Conservation (phyloP, 2,113 vertebrate species). For the Tursiops truncatus region DNA sequence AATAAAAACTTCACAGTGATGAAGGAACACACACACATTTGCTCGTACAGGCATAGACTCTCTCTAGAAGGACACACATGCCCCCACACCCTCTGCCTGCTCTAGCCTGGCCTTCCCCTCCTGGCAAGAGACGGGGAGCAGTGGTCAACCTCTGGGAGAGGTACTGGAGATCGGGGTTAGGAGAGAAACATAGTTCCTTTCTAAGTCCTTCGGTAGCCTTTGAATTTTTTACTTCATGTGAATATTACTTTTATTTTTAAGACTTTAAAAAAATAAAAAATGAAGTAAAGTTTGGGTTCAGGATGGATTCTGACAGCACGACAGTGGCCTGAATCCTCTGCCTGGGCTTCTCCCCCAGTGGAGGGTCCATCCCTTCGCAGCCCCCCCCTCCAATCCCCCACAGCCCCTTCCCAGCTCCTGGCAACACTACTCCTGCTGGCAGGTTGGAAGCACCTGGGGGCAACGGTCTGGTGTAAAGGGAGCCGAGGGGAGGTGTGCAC, state of each 20-base stretch:
- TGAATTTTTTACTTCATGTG: background rate
- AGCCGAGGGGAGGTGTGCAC: background rate
- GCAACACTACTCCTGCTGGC: too few species aligned
- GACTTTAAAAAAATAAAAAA: background rate
- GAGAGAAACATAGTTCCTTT: background rate
- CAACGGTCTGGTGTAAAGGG: background rate
- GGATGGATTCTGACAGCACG: background rate
- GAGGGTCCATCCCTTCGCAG: accelerated
- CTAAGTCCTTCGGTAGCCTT: background rate
- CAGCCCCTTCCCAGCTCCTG: background rate
- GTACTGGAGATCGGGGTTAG: too few species aligned
- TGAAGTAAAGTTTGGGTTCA: background rate
- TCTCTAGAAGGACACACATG: background rate
- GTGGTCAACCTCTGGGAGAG: background rate
- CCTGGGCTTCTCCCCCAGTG: background rate
- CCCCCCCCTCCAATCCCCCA: background rate
- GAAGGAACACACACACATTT: accelerated
- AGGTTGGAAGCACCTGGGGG: background rate
- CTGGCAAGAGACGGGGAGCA: background rate
- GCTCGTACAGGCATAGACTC: accelerated
- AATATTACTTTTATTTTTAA: background rate
- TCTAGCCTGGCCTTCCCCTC: background rate
- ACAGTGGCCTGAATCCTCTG: accelerated
- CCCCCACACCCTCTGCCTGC: background rate
- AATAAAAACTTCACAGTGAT: too few species aligned